Base-by-base conservation (phyloP, 2,797 vertebrate species). In the Sternarchorhynchus goeldii region DNA sequence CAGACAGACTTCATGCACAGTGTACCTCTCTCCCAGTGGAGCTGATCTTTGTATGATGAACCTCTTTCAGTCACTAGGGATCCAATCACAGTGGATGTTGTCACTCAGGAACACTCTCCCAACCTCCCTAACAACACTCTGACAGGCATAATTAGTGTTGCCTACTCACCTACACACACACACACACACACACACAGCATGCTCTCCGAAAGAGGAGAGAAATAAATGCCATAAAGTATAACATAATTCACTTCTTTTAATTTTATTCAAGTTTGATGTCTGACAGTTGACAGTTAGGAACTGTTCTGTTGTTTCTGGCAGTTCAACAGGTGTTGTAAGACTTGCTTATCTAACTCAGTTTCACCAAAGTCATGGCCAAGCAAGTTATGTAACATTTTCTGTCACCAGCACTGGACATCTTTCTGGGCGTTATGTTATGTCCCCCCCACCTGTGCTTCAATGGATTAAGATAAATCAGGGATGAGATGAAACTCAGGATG, bases 111-210 rank as follows among this genome's bases (percentile, higher is more conserved):
- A 73, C 74, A 56, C 69, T 74, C 73, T 59, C 70, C 78, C 85
- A 88, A 89, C 85, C 86, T 85, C 56, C 82, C 71, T 65, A 82
- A 67, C 75, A 81, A 81, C 75, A 80, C 78, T 68, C 79, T 72
- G 69, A 83, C 82, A 69, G 74, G 60, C 74, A 84, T 86, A 88
- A 88, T 88, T 87, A 87, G 50, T 71, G 80, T 76, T 84, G 82
- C 83, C 79, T 81, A 34, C 73, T 80, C 71, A 65, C 29, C 50
- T 29, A 75, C 39, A 59, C 20, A 67, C 68, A 67, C 60, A 73
- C 71, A 77, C 20, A 69, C 39, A 50, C 2, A 50, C 45, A 50
- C 10, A 50, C 45, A 12, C 45, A 12, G 10, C 14, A 50, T 50
- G 14, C 10, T 12, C 10, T 50, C 14, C 14, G 45, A 50, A 50